Percentiles rank a stretch among this genome's conserved stretches.
Evolutionary conservation across 2,797 vertebrate species (phyloP).

Genomic region (Okamejei kenojei): DNA sequence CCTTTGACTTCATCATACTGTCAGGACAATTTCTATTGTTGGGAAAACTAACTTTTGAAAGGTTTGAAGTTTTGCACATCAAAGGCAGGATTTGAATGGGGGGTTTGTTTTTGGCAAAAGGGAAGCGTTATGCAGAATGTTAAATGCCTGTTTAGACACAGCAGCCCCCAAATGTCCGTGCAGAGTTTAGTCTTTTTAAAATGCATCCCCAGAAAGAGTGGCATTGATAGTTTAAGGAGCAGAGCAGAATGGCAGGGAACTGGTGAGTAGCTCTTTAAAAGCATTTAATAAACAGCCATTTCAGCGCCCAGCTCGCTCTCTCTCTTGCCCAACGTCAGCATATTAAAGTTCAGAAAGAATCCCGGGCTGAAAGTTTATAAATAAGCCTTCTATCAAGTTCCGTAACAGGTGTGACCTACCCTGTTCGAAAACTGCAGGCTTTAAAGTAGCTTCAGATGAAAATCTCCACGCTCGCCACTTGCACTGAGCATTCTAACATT

Average conservation of each 20-base stretch:
- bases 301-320: conserved; percentile 62
- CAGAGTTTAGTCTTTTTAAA: not conserved
- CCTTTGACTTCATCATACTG: not conserved
- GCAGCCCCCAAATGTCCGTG: not conserved
- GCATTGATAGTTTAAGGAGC: not conserved
- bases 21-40: not conserved
- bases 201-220: not conserved
- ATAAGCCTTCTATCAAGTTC: conserved; percentile 99
- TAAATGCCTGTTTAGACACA: not conserved
- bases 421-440: conserved; percentile 99
- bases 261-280: conserved; percentile 14
- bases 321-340: conserved; percentile 75
- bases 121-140: not conserved
- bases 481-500: not conserved
- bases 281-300: conserved; percentile 87
- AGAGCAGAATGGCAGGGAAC: not conserved
- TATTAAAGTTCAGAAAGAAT: conserved; percentile 95
- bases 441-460: conserved; percentile 68
- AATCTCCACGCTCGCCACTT: conserved; percentile 26
- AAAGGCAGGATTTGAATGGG: not conserved
- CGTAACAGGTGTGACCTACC: conserved; percentile 99
- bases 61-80: not conserved
- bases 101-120: not conserved
- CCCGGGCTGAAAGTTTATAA: conserved; percentile 99
- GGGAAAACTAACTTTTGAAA: not conserved